Evolutionary conservation across 2,113 vertebrate species (phyloP).

Genomic region (Aegotheles bennettii): DNA sequence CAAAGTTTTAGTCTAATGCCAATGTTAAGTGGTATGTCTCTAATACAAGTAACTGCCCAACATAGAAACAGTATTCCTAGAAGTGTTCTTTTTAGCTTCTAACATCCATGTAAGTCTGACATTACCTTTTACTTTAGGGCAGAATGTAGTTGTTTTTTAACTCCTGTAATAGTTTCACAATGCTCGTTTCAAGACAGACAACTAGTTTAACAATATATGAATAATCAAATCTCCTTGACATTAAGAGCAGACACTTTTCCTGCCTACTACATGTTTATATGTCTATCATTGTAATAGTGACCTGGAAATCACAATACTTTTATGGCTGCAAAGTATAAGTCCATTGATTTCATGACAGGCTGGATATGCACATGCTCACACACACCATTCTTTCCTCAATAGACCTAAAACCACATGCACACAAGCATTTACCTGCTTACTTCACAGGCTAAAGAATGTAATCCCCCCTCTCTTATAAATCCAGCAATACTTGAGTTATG

Average conservation of each 20-base stretch:
- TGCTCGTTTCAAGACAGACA: no score
- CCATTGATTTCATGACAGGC: not conserved
- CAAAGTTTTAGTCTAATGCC: not conserved
- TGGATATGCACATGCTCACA: not conserved
- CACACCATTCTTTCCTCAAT: not conserved
- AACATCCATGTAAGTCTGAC: not conserved
- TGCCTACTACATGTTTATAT: not conserved
- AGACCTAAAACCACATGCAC: not conserved
- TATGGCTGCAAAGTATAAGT: not conserved
- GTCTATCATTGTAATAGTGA: not conserved
- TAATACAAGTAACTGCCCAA: not conserved
- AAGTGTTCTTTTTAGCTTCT: not conserved
- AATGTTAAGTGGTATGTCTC: not conserved
- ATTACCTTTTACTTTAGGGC: not conserved
- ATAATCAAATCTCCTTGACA: not conserved
- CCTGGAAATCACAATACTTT: rapidly evolving
- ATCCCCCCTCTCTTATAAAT: not conserved
- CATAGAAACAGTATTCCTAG: not conserved
- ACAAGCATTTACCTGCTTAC: not conserved
- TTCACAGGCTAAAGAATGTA: not conserved
- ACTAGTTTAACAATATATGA: not conserved
- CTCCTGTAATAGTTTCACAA: not conserved
- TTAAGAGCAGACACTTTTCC: not conserved
- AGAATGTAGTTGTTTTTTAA: not conserved
- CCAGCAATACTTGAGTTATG: not conserved